A percentile compares a stretch with the other conserved stretches of the same genome.
phyloP scores from a whole-genome alignment of 2,888 invertebrate species.

The Brachylomia viminalis region DNA sequence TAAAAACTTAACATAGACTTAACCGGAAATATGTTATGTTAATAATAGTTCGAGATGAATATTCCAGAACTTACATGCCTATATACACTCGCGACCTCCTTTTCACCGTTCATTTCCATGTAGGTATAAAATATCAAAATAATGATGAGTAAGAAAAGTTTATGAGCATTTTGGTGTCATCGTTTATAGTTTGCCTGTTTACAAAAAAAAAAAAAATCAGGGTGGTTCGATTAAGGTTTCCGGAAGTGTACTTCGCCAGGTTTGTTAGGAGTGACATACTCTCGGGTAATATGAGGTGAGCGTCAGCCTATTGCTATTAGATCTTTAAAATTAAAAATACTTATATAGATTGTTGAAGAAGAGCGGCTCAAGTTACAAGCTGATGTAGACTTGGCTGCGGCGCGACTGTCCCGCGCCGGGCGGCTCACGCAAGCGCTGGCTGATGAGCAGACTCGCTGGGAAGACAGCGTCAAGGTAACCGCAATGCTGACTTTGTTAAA shows the following conservation, averaged over 20 bases:
- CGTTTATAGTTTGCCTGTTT: neutral
- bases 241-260: neutral
- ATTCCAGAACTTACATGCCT: too few relatives aligned
- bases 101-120: too few relatives aligned
- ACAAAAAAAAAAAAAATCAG: too few relatives aligned
- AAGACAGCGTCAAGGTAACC: conserved; percentile 91
- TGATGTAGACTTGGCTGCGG: conserved; percentile 94
- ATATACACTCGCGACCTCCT: neutral
- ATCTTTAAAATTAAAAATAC: neutral
- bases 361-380: conserved; percentile 94
- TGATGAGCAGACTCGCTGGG: conserved; percentile 97
- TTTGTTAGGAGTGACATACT: neutral
- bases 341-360: conserved; percentile 90
- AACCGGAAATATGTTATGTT: too few relatives aligned
- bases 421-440: conserved; percentile 96
- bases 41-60: neutral
- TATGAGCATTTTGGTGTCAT: neutral
- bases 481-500: neutral
- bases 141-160: neutral
- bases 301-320: neutral
- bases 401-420: conserved; percentile 95
- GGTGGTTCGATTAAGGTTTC: neutral
- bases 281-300: too few relatives aligned
- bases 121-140: neutral
- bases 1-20: too few relatives aligned